Conservation (phyloP, 2,797 vertebrate species). For the Pangasius macronema region DNA sequence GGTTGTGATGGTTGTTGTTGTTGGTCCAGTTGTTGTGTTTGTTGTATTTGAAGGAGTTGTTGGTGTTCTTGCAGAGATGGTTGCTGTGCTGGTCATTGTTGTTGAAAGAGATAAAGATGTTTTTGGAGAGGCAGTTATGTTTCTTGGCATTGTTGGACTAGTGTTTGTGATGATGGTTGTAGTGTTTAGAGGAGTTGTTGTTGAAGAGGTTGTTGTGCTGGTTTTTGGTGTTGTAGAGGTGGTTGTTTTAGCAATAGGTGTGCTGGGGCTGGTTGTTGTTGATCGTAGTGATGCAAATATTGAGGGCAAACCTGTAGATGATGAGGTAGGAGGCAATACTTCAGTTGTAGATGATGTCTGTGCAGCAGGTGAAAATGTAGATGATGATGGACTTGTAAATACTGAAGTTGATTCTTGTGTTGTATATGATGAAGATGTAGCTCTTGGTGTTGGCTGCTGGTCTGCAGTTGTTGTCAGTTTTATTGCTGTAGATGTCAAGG, state of each 20-base stretch:
- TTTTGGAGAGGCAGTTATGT: background rate
- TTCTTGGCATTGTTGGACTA: background rate
- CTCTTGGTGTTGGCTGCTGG: no score
- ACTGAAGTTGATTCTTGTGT: no score
- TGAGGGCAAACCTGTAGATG: background rate
- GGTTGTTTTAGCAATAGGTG: no score
- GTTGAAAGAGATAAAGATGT: background rate
- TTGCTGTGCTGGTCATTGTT: background rate
- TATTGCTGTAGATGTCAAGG: no score
- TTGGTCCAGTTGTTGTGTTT: background rate
- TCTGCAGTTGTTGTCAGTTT: background rate
- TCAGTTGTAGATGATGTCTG: no score
- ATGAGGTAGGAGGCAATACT: no score
- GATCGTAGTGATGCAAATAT: background rate
- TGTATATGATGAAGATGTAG: no score
- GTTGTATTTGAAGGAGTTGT: constrained; percentile 5
- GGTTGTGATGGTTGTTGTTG: background rate
- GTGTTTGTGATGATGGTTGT: background rate
- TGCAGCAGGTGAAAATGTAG: no score
- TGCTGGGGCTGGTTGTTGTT: background rate
- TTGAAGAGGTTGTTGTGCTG: background rate
- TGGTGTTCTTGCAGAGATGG: background rate
- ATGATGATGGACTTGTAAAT: no score
- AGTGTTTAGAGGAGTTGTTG: background rate
- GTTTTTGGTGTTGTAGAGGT: background rate